These are phyloP conservation scores for Drosophila merina DNA, from an alignment of 2,888 invertebrate species.

Conservation along the genomic window DNA sequence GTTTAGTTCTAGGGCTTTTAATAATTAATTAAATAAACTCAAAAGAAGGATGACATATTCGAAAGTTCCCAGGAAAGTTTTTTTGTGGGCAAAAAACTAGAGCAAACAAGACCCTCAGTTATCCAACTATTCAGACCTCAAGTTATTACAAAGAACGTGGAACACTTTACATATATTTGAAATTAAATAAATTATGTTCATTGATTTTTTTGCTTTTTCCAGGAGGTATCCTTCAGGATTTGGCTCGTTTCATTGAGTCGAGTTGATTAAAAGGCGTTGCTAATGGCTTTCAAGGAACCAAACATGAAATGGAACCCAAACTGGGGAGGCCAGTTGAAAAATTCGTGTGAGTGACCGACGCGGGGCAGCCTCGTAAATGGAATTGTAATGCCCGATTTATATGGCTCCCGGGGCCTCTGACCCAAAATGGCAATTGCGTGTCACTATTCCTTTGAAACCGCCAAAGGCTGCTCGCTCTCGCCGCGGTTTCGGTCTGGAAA, in stretches of 20 bases:
- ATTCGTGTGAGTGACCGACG: conserved; percentile 48
- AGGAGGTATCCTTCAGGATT: conserved; percentile 5
- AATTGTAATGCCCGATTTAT: conserved; percentile 29
- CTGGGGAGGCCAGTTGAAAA: background rate
- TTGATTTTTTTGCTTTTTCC: conserved; percentile 27
- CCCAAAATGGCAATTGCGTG: conserved; percentile 39
- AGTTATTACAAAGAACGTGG: conserved; percentile 7
- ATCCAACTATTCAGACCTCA: conserved; percentile 4
- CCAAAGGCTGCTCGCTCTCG: no score
- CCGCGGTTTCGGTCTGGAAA: background rate
- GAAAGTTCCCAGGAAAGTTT: background rate
- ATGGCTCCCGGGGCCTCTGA: conserved; percentile 2
- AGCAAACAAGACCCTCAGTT: background rate
- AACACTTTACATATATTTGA: conserved; percentile 20
- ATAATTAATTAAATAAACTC: background rate
- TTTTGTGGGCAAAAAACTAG: background rate
- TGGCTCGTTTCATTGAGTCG: conserved; percentile 17
- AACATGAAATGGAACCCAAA: background rate
- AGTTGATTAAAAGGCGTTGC: conserved; percentile 76
- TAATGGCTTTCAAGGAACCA: conserved; percentile 56
- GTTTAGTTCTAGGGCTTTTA: background rate
- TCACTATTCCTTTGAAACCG: background rate
- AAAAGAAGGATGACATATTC: background rate
- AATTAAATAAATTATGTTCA: conserved; percentile 39
- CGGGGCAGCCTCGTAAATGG: conserved; percentile 21